phyloP scores from a whole-genome alignment of 2,888 invertebrate genomes.

The Eristalis arbustorum region DNA sequence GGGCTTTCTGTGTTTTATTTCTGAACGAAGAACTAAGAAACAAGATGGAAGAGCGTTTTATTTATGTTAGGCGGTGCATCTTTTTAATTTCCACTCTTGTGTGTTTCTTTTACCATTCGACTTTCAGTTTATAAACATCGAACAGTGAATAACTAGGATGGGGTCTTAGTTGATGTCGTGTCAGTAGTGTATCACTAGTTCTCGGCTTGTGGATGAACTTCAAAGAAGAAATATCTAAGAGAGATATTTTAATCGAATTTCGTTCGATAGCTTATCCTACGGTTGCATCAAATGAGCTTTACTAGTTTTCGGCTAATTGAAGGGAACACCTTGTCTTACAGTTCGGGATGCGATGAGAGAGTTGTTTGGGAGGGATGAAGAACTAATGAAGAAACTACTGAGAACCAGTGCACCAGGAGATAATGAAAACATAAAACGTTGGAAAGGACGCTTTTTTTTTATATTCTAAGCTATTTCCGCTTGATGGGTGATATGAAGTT shows the following conservation, averaged over 20 bases:
- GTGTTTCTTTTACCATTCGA: constrained; percentile 30
- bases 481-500: no score
- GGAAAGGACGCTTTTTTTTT: no score
- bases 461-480: no score
- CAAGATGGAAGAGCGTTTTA: constrained; percentile 69
- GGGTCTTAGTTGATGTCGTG: constrained; percentile 4
- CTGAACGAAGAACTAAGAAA: constrained; percentile 57
- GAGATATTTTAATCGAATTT: constrained; percentile 64
- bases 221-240: constrained; percentile 54
- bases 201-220: constrained; percentile 25
- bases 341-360: neutral
- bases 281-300: constrained; percentile 59
- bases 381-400: neutral
- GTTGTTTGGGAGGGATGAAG: neutral
- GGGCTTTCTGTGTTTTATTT: constrained; percentile 71
- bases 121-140: constrained; percentile 58
- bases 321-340: neutral
- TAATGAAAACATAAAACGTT: no score
- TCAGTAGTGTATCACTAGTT: neutral
- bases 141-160: constrained; percentile 32
- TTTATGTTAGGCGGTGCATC: constrained; percentile 70
- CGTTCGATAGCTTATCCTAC: constrained; percentile 64
- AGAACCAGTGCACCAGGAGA: no score
- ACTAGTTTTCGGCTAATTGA: constrained; percentile 53
- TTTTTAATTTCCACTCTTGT: constrained; percentile 63